phyloP scores from a whole-genome alignment of 1,140 invertebrate genomes.

The Trypoxylus dichotomus region DNA sequence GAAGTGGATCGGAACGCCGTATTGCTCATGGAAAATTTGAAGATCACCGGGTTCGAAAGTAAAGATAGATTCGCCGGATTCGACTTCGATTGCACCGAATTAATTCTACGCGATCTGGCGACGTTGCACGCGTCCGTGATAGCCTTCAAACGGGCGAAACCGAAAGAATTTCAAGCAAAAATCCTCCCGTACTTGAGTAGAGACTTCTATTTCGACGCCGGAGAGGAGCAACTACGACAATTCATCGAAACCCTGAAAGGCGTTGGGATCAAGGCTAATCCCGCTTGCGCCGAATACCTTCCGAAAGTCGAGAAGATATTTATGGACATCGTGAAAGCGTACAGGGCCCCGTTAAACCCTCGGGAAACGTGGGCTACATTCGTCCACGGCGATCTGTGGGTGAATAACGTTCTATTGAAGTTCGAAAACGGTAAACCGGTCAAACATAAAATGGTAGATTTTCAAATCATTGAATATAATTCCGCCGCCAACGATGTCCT shows the following conservation, averaged over 20 bases:
- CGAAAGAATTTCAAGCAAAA: slow-evolving; percentile 53
- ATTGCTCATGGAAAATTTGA: slow-evolving; percentile 54
- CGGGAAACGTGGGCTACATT: slow-evolving; percentile 56
- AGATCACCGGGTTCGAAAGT: slow-evolving; percentile 46
- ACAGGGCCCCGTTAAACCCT: neutral
- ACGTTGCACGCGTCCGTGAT: slow-evolving; percentile 53
- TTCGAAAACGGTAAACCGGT: slow-evolving; percentile 51
- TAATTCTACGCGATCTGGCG: slow-evolving; percentile 49
- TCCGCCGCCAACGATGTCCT: slow-evolving; percentile 59
- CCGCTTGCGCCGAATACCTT: neutral
- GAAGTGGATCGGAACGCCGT: slow-evolving; percentile 47
- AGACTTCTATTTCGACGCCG: neutral
- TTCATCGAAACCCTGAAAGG: slow-evolving; percentile 2
- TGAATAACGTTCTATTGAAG: slow-evolving; percentile 61
- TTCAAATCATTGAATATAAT: slow-evolving; percentile 59
- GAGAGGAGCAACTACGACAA: neutral
- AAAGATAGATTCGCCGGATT: slow-evolving; percentile 47
- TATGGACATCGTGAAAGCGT: neutral
- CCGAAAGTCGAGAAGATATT: neutral
- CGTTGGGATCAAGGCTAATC: neutral
- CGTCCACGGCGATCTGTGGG: slow-evolving; percentile 63
- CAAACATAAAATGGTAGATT: slow-evolving; percentile 63
- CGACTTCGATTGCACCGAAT: slow-evolving; percentile 49
- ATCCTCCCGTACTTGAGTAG: slow-evolving; percentile 41
- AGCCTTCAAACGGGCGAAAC: slow-evolving; percentile 50